A percentile compares a stretch with the other conserved stretches of the same genome.
Evolutionary conservation across 2,113 vertebrate genomes (phyloP).

Genomic region (Nycticebus coucang): DNA sequence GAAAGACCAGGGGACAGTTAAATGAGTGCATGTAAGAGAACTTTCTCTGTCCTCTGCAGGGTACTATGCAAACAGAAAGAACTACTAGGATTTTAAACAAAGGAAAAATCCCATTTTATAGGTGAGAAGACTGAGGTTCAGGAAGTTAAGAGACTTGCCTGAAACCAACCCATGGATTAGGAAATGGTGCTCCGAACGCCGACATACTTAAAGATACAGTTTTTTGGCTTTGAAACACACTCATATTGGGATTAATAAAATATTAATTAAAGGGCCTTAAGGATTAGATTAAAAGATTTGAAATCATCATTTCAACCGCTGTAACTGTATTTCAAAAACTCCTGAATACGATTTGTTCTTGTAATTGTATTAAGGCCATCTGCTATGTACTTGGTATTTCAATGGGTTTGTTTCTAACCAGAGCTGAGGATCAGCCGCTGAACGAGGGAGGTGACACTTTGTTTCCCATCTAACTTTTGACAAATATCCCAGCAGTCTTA

Average conservation of each 20-base stretch:
- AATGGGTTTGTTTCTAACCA: not conserved
- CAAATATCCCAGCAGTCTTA: fast-evolving
- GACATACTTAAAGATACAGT: not conserved
- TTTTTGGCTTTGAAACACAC: not conserved
- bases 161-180: not conserved
- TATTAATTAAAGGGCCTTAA: not conserved
- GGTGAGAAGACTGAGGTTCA: not conserved
- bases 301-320: not conserved
- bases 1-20: not conserved
- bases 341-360: not conserved
- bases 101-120: not conserved
- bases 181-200: not conserved
- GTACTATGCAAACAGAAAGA: not conserved
- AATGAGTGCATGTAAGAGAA: too few species aligned
- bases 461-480: not conserved
- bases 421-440: not conserved
- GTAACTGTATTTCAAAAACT: not conserved
- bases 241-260: not conserved
- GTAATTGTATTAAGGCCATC: not conserved
- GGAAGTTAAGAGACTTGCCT: not conserved
- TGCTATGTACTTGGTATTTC: not conserved
- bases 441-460: not conserved
- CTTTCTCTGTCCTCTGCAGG: not conserved
- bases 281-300: not conserved
- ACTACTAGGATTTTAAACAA: not conserved